phyloP scores from a whole-genome alignment of 1,140 invertebrate species.

The Brachionus plicatilis region DNA sequence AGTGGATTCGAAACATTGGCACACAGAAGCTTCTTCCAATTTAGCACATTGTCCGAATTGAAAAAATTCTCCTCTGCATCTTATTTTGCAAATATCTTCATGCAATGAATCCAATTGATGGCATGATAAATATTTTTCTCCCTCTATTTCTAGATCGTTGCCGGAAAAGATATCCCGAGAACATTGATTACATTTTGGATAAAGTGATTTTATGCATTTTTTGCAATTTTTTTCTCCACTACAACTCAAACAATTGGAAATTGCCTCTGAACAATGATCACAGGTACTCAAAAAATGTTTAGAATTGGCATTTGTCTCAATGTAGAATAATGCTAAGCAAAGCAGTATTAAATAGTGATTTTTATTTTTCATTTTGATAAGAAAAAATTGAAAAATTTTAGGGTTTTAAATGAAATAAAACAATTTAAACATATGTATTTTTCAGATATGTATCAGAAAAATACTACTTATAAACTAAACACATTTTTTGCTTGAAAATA shows the following conservation, averaged over 20 bases:
- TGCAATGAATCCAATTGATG: background rate
- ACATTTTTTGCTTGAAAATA: too few species aligned
- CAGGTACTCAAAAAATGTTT: background rate
- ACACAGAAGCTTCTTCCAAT: background rate
- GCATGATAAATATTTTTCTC: background rate
- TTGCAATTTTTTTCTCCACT: background rate
- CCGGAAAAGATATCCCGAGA: background rate
- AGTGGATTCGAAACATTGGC: background rate
- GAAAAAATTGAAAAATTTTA: too few species aligned
- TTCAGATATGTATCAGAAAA: too few species aligned
- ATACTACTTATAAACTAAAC: too few species aligned
- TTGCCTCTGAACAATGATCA: background rate
- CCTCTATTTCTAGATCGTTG: background rate
- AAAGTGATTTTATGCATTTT: constrained; percentile 3
- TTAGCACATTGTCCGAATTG: background rate
- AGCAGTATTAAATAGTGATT: background rate
- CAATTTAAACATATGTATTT: too few species aligned
- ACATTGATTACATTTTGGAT: background rate
- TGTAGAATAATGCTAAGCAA: background rate
- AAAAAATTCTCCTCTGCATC: background rate
- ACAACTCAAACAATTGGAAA: background rate
- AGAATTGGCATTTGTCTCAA: background rate
- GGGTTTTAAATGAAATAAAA: too few species aligned
- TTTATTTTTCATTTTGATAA: too few species aligned
- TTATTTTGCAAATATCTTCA: background rate